Percentiles rank a stretch among this genome's conserved stretches.
Evolutionary conservation across 1,140 invertebrate genomes (phyloP).

Genomic region (Procambarus virginalis): DNA sequence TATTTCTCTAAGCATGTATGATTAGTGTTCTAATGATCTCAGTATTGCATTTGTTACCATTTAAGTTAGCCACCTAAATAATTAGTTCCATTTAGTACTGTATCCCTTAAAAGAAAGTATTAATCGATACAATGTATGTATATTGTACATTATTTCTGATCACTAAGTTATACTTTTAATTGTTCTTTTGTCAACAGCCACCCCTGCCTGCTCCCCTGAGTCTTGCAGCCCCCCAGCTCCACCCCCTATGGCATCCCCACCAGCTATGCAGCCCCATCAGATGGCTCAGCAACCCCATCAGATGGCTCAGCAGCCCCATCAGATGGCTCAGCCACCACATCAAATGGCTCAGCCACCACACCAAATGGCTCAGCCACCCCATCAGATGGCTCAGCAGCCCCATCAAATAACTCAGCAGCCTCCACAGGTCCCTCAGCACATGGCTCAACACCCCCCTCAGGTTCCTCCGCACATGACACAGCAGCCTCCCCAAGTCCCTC

Average conservation of each 20-base stretch:
- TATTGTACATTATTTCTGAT: too few relatives aligned
- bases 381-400: constrained; percentile 13
- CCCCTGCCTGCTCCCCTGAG: constrained; percentile 52
- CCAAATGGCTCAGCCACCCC: constrained; percentile 2
- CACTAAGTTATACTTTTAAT: too few relatives aligned
- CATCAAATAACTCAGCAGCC: not conserved
- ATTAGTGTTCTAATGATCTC: too few relatives aligned
- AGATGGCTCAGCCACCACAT: not conserved
- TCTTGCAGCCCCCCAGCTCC: constrained; percentile 33
- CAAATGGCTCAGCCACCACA: constrained; percentile 26
- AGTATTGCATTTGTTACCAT: too few relatives aligned
- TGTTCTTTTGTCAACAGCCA: constrained; percentile 32
- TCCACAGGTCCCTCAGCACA: constrained; percentile 5
- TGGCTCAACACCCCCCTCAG: not conserved
- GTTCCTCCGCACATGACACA: not conserved
- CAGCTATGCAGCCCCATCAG: constrained; percentile 17
- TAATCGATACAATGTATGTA: too few relatives aligned
- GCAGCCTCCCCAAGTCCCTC: constrained; percentile 21
- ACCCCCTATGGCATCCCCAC: constrained; percentile 5
- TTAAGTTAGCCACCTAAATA: too few relatives aligned
- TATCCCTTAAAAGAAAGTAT: too few relatives aligned
- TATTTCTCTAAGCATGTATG: too few relatives aligned
- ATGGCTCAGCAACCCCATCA: constrained; percentile 18
- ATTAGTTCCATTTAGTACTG: too few relatives aligned
- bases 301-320: not conserved